phyloP scores from a whole-genome alignment of 2,888 invertebrate genomes.

The Eilema sororculum region DNA sequence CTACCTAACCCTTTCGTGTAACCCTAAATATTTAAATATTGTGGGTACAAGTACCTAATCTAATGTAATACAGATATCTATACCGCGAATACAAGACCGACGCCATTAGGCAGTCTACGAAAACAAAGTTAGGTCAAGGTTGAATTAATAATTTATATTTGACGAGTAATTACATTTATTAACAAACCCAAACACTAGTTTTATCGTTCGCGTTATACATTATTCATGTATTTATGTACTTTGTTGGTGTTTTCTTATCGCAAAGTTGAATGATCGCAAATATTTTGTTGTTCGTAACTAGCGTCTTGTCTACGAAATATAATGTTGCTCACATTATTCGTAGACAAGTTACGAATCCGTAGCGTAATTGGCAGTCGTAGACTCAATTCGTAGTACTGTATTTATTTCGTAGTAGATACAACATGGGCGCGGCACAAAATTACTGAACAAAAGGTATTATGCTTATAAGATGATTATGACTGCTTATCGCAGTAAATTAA shows the following conservation, averaged over 20 bases:
- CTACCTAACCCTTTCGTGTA: too few relatives aligned
- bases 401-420: not conserved
- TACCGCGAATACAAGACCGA: not conserved
- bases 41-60: not conserved
- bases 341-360: constrained; percentile 1
- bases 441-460: not conserved
- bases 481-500: too few relatives aligned
- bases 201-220: not conserved
- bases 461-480: too few relatives aligned
- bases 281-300: not conserved
- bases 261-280: not conserved
- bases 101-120: constrained; percentile 6
- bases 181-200: not conserved
- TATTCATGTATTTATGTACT: constrained; percentile 4
- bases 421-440: too few relatives aligned
- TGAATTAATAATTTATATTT: constrained; percentile 11
- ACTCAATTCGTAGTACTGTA: constrained; percentile 7
- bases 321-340: not conserved
- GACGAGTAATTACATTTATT: constrained; percentile 10
- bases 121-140: constrained; percentile 21
- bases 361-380: constrained; percentile 6
- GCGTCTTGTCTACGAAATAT: constrained; percentile 4
- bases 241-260: not conserved
- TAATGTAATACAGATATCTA: not conserved
- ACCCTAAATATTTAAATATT: not conserved